Conservation (phyloP, 2,888 invertebrate genomes). For the Piscicola geometra region DNA sequence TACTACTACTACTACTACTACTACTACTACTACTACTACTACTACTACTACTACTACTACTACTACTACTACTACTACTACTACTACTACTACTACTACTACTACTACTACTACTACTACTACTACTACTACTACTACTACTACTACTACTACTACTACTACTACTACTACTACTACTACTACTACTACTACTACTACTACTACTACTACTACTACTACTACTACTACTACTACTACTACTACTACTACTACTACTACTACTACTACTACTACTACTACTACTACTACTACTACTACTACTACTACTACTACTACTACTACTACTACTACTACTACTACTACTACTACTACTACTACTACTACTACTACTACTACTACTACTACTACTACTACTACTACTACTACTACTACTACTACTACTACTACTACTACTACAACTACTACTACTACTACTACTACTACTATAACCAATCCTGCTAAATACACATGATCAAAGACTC, state of each 20-base stretch:
- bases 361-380: constrained; percentile 23
- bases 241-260: constrained; percentile 11
- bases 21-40: constrained; percentile 5
- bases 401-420: constrained; percentile 27
- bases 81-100: not conserved
- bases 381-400: constrained; percentile 24
- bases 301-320: constrained; percentile 10
- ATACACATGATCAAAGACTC: not conserved
- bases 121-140: constrained; percentile 2
- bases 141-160: constrained; percentile 6
- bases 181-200: not conserved
- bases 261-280: constrained; percentile 11
- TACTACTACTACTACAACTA: constrained; percentile 26
- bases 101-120: not conserved
- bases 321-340: not conserved
- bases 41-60: not conserved
- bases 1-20: not conserved
- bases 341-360: constrained; percentile 22
- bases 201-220: constrained; percentile 15
- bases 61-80: not conserved
- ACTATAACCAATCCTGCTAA: not conserved
- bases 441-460: constrained; percentile 24
- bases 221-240: constrained; percentile 28
- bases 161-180: constrained; percentile 8
- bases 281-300: constrained; percentile 13